Base-by-base conservation (phyloP, 2,888 invertebrate species). In the Tinea trinotella region DNA sequence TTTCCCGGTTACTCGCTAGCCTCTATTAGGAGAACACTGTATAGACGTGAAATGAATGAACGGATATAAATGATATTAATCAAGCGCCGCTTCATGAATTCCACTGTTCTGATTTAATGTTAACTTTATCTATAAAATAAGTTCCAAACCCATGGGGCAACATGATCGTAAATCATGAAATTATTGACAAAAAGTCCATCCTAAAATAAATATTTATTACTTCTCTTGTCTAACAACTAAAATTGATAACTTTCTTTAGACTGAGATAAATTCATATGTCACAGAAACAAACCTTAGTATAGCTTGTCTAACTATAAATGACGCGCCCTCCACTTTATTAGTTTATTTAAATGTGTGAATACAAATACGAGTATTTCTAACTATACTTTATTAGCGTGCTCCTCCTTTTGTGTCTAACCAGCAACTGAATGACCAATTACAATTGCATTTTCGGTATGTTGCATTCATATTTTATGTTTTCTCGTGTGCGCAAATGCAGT, bases 1-100 rank as follows among this genome's bases (percentile, higher is more conserved):
- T 68, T 65, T 54, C 50, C 20, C 53, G 44, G 53, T 40, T 36
- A 53, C 36, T 61, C 60, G 65, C 65, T 68, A 64, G 68, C 68
- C 70, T 64, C 62, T 64, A 62, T 65, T 62, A 63, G 56, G 22
- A 36, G 24, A 50, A 19, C 19, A 48, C 48, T 18, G 48, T 18
- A 48, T 48, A 48, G 18, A 48, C 18, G 48, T n/a, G 50, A 50
- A 24, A 50, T 24, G 24, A 50, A 50, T 50, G 50, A 13, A 24
- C n/a, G 24, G 50, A 24, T 50, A 50, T 24, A 24, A 50, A 50
- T 50, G 13, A 24, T 24, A 50, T 50, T 24, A 50, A 50, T 50
- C 50, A 24, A 19, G 30, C n/a, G 7, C 30, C 30, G 30, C 30
- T 30, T 30, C 30, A 30, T 30, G 7, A 30, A 30, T 30, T 30